phyloP scores from a whole-genome alignment of 2,797 vertebrate species.

The Melopsittacus undulatus region DNA sequence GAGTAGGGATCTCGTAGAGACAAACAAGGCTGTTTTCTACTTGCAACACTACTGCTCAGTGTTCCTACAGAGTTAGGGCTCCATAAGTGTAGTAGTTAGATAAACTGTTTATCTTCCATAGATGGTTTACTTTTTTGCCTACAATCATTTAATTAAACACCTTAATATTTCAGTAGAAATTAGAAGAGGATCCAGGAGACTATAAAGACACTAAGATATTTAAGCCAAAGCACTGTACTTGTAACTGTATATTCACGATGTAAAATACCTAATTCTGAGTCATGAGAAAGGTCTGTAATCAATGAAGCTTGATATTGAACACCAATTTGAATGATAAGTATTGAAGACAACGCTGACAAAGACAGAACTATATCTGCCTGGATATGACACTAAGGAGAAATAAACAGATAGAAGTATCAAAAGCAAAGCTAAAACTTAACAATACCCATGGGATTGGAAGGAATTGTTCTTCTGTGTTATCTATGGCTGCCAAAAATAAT shows the following conservation, averaged over 20 bases:
- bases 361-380: neutral
- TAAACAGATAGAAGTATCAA: neutral
- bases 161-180: neutral
- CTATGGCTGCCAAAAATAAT: neutral
- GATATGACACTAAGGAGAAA: neutral
- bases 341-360: neutral
- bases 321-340: neutral
- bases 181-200: neutral
- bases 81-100: neutral
- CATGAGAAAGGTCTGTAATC: neutral
- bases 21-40: neutral
- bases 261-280: neutral
- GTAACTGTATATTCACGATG: neutral
- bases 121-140: neutral
- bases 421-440: neutral
- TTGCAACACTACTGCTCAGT: neutral
- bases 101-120: neutral
- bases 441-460: neutral
- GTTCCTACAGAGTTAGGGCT: neutral
- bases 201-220: neutral
- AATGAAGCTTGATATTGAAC: neutral
- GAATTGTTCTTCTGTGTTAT: neutral
- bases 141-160: neutral
- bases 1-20: neutral
- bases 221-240: neutral